Base-by-base conservation (phyloP, 2,113 vertebrate species). In the Rhinoderma darwinii region DNA sequence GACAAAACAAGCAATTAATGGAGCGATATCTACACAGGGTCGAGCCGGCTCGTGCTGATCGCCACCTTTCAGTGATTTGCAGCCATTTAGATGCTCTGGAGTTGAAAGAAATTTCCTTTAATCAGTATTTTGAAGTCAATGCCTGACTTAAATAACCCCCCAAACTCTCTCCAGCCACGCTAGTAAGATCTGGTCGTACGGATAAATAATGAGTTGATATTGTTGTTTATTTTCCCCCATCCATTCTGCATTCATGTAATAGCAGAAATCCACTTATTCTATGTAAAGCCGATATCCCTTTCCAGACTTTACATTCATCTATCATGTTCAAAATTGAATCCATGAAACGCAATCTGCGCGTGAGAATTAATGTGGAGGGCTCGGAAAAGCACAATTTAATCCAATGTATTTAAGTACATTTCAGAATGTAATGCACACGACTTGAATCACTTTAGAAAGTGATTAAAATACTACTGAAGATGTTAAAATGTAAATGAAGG, bases 1-100 rank as follows among this genome's bases (percentile, higher is more conserved):
- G 50, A 66, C 73, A 85, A 44, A 85, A 77, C 56, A 87, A 54
- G 66, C 77, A 87, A 87, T 87, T 81, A 87, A 87, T 30, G 59
- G 47, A 82, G 66, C 50, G 51, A 39, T 70, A 82, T 74, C 77
- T 59, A 11, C 47, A 22, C 37, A 25, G 85, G 68, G 77, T 87
- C 85, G 50, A 32, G 47, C 2, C 85, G 12, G 17, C 70, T 43
- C 66, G 63, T 87, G 85, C 77, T 87, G 85, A 87, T 68, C 61
- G 78, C n/a, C 63, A 82, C 85, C 78, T 73, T 74, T 50, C 68
- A 54, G 77, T 87, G 73, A 87, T 87, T 87, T 81, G 27, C 63
- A 74, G 85, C 70, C 68, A 87, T 87, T 81, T 81, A 87, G 77
- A 81, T 59, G 66, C 50, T 81, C 10, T 9, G 37, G 39, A 82